Percentiles rank a stretch among this genome's conserved stretches.
Evolutionary conservation across 2,797 vertebrate species (phyloP).

Genomic region (Pampus argenteus): DNA sequence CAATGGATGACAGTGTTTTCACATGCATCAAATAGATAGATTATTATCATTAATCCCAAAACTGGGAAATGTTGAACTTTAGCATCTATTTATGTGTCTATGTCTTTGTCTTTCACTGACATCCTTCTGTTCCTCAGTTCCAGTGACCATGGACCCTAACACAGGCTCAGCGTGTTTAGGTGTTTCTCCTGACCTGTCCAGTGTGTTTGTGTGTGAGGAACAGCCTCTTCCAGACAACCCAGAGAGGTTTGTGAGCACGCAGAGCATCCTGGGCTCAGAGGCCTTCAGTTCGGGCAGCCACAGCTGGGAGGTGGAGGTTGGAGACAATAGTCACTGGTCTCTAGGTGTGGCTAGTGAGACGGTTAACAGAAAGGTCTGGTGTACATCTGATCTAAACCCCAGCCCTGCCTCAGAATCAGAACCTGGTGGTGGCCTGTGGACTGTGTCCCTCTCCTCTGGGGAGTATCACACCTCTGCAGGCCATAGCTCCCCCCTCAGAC

Average conservation of each 20-base stretch:
- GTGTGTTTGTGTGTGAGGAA: slow-evolving; percentile 62
- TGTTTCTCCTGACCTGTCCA: slow-evolving; percentile 72
- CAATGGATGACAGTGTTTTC: too few species aligned
- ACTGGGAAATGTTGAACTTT: too few species aligned
- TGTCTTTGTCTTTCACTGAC: background rate
- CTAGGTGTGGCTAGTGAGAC: slow-evolving; percentile 69
- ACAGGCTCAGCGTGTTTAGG: slow-evolving; percentile 67
- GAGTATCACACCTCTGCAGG: slow-evolving; percentile 59
- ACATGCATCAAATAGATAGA: too few species aligned
- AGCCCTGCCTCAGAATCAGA: background rate
- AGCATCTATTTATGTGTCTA: background rate
- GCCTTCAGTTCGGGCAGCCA: slow-evolving; percentile 67
- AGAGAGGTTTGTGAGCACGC: slow-evolving; percentile 64
- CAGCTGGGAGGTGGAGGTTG: slow-evolving; percentile 78
- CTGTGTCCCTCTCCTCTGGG: slow-evolving; percentile 60
- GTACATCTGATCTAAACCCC: background rate
- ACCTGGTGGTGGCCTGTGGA: slow-evolving; percentile 65
- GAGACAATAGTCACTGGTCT: slow-evolving; percentile 69
- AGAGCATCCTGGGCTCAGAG: slow-evolving; percentile 67
- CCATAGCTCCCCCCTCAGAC: slow-evolving; percentile 36
- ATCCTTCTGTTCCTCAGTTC: slow-evolving; percentile 46
- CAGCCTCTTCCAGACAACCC: slow-evolving; percentile 72
- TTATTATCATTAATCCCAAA: too few species aligned
- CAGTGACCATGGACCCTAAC: slow-evolving; percentile 76
- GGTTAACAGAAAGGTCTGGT: slow-evolving; percentile 67